These are phyloP conservation scores for Drosophila dives DNA, from an alignment of 2,888 invertebrate genomes.

Conservation along the genomic window DNA sequence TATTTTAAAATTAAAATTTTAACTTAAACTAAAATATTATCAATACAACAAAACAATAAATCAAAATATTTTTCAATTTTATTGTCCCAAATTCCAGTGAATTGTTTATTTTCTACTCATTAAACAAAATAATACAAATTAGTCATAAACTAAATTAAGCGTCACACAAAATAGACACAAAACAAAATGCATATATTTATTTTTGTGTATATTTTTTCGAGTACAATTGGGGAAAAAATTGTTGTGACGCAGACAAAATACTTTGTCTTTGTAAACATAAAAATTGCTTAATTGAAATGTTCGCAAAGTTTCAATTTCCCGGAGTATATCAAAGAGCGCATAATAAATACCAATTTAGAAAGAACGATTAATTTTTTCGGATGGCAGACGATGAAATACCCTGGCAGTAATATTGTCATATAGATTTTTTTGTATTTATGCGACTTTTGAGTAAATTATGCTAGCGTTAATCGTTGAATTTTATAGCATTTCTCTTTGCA, in stretches of 20 bases:
- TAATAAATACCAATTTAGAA: background rate
- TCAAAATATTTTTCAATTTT: slow-evolving; percentile 8
- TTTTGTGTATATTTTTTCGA: background rate
- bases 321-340: background rate
- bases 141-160: slow-evolving; percentile 35
- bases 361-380: background rate
- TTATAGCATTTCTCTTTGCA: background rate
- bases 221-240: slow-evolving; percentile 7
- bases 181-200: background rate
- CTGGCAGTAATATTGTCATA: background rate
- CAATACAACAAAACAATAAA: background rate
- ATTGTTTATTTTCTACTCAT: slow-evolving; percentile 2
- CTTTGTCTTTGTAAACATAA: slow-evolving; percentile 15
- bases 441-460: background rate
- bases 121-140: slow-evolving; percentile 15
- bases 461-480: background rate
- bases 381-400: background rate
- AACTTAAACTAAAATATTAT: background rate
- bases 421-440: background rate
- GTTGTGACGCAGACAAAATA: slow-evolving; percentile 13
- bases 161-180: slow-evolving; percentile 5
- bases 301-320: slow-evolving; percentile 42
- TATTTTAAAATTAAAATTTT: background rate
- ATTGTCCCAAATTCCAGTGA: slow-evolving; percentile 24
- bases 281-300: slow-evolving; percentile 34